Evolutionary conservation across 2,113 vertebrate species (phyloP).

Genomic region (Tragelaphus scriptus): DNA sequence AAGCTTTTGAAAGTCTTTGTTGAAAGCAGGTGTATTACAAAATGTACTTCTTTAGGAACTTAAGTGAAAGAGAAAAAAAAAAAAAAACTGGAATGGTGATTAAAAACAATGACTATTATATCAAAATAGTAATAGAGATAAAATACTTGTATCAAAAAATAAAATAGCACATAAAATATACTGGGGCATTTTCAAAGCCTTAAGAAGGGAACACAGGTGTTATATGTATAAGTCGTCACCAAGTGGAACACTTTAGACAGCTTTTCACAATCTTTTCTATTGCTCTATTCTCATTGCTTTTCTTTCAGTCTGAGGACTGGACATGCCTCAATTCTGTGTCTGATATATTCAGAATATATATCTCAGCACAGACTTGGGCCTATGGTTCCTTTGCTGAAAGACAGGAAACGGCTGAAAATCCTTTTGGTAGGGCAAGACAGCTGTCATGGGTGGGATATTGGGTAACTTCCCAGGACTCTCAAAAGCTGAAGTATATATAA

Average conservation of each 20-base stretch:
- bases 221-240: neutral
- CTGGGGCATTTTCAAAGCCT: neutral
- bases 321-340: constrained; percentile 1
- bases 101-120: constrained; percentile 32
- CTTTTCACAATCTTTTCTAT: constrained; percentile 43
- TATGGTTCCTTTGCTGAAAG: constrained; percentile 66
- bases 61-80: neutral
- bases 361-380: constrained; percentile 49
- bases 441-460: constrained; percentile 40
- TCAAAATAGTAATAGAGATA: neutral
- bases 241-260: constrained; percentile 38
- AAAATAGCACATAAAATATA: neutral
- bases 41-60: neutral
- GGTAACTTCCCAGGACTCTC: constrained; percentile 48
- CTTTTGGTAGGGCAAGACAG: constrained; percentile 49
- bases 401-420: constrained; percentile 50
- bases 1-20: neutral
- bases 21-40: neutral
- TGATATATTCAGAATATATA: constrained; percentile 52
- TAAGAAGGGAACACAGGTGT: constrained; percentile 39
- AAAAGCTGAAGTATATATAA: constrained; percentile 13
- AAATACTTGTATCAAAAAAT: neutral
- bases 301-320: neutral
- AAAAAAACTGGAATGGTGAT: neutral
- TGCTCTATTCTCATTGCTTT: neutral